A percentile compares a stretch with the other conserved stretches of the same genome.
phyloP scores from a whole-genome alignment of 2,797 vertebrate genomes.

The Epinephelus awoara region DNA sequence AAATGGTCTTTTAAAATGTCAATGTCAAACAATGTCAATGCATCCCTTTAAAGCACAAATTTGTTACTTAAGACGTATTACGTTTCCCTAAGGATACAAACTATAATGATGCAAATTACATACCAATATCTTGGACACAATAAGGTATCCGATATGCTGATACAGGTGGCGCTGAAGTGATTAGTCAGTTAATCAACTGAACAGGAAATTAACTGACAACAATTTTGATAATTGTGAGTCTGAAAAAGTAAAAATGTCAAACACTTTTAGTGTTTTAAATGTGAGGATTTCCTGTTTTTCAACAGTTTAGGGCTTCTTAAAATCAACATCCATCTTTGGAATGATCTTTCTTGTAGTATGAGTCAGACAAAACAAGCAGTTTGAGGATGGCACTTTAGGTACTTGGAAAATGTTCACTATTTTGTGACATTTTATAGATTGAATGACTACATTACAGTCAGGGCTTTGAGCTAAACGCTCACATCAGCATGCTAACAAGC shows the following conservation, averaged over 20 bases:
- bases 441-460: not conserved
- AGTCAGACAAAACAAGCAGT: constrained; percentile 3
- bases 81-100: constrained; percentile 11
- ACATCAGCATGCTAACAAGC: not conserved
- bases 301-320: not conserved
- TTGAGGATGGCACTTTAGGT: not conserved
- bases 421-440: constrained; percentile 3
- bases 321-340: not conserved
- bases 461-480: too few species aligned
- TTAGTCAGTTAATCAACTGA: not conserved
- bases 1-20: constrained; percentile 54
- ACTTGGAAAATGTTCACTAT: not conserved
- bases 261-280: constrained; percentile 6
- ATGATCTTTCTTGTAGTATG: not conserved
- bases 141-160: not conserved
- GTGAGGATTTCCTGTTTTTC: not conserved
- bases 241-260: not conserved
- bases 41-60: constrained; percentile 40
- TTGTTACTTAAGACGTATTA: constrained; percentile 24
- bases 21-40: constrained; percentile 54
- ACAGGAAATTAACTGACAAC: not conserved
- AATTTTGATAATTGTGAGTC: not conserved
- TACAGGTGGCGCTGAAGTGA: not conserved
- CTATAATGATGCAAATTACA: not conserved
- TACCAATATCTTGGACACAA: not conserved